A percentile compares a stretch with the other conserved stretches of the same genome.
Evolutionary conservation across 1,140 invertebrate species (phyloP).

Genomic region (Zaprionus ghesquierei): DNA sequence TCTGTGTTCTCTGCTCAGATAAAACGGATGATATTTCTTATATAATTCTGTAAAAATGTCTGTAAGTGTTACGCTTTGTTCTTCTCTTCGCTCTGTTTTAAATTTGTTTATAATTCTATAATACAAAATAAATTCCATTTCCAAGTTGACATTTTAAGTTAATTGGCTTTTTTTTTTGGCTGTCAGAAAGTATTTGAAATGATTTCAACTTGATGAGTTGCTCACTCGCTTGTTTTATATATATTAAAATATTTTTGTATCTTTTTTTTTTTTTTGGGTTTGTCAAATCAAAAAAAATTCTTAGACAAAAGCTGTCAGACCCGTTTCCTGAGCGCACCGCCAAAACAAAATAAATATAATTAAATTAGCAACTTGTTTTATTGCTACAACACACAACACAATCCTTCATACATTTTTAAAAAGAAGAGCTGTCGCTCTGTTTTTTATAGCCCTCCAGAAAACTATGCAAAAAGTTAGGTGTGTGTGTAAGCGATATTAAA

Average conservation of each 20-base stretch:
- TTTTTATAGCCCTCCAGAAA: constrained; percentile 9
- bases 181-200: constrained; percentile 33
- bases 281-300: constrained; percentile 27
- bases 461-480: neutral
- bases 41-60: no score
- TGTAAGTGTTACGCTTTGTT: neutral
- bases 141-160: constrained; percentile 33
- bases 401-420: constrained; percentile 22
- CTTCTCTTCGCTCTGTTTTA: neutral
- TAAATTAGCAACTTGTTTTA: constrained; percentile 70
- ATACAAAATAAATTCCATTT: constrained; percentile 4
- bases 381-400: constrained; percentile 15
- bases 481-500: neutral
- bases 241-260: constrained; percentile 8
- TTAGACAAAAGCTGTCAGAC: constrained; percentile 57
- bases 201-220: constrained; percentile 33
- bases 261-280: constrained; percentile 15
- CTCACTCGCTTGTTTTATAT: constrained; percentile 9
- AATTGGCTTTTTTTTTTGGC: constrained; percentile 29
- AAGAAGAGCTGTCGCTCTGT: neutral
- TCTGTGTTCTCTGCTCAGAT: neutral
- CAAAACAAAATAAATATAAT: constrained; percentile 40
- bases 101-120: neutral
- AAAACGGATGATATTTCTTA: no score
- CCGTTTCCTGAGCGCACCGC: constrained; percentile 37